Percentiles rank a stretch among this genome's conserved stretches.
Conservation (phyloP, 23 tunicate genomes). For the Phallusia fumigata region DNA sequence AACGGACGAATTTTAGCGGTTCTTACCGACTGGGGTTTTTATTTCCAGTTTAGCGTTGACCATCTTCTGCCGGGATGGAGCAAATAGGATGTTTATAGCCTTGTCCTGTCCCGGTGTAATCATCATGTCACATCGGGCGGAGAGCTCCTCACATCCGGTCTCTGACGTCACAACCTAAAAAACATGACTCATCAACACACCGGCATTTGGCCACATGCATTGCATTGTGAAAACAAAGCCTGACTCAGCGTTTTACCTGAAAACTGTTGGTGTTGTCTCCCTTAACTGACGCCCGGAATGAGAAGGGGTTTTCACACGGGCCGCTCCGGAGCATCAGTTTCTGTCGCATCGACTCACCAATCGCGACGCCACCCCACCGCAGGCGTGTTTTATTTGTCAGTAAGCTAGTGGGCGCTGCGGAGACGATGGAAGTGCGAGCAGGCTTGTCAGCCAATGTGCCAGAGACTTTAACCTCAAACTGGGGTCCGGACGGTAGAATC, state of each 20-base stretch:
- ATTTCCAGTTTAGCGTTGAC: constrained; percentile 75
- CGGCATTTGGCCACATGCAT: too few species aligned
- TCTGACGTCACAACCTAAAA: constrained; percentile 26
- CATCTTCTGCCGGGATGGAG: constrained; percentile 56
- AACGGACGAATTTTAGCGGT: too few species aligned
- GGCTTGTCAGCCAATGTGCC: constrained; percentile 30
- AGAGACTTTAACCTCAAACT: constrained; percentile 60
- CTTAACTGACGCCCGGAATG: constrained; percentile 51
- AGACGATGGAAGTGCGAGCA: constrained; percentile 1
- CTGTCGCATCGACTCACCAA: constrained; percentile 61
- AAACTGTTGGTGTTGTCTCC: constrained; percentile 59
- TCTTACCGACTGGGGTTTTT: constrained; percentile 79
- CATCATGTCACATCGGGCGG: constrained; percentile 37
- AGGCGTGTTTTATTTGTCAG: constrained; percentile 78
- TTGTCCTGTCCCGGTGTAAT: constrained; percentile 59
- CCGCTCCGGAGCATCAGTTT: constrained; percentile 48
- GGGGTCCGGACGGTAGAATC: constrained; percentile 80
- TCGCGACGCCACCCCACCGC: constrained; percentile 78
- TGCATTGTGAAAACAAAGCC: neutral
- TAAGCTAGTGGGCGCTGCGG: constrained; percentile 28
- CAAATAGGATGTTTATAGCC: constrained; percentile 37
- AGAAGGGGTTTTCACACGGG: neutral
- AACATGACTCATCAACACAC: neutral
- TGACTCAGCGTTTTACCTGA: constrained; percentile 37
- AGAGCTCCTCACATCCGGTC: constrained; percentile 53